A percentile compares a stretch with the other conserved stretches of the same genome.
phyloP scores from a whole-genome alignment of 2,888 invertebrate genomes.

The Cyrtodaria siliqua region DNA sequence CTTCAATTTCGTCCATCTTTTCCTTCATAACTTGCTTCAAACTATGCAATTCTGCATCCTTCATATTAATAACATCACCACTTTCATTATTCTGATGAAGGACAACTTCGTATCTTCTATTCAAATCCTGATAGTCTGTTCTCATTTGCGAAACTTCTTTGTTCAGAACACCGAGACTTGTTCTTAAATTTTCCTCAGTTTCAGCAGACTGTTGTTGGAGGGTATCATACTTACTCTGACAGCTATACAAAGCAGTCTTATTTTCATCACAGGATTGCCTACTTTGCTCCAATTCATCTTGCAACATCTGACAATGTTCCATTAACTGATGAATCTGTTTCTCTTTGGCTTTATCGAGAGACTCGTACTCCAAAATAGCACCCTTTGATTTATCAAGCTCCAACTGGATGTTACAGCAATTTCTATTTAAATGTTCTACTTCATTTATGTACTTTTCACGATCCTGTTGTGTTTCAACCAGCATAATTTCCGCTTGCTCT shows the following conservation, averaged over 20 bases:
- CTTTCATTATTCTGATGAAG: conserved; percentile 40
- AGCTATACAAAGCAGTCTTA: not conserved
- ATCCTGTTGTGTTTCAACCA: conserved; percentile 42
- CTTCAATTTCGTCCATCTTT: conserved; percentile 44
- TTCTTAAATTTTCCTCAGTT: conserved; percentile 17
- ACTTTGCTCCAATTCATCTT: conserved; percentile 15
- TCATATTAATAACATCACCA: conserved; percentile 25
- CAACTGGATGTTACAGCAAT: not conserved
- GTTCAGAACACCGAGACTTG: conserved; percentile 3
- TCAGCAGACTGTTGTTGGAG: conserved; percentile 12
- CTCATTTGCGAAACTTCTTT: conserved; percentile 18
- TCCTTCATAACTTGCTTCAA: conserved; percentile 50
- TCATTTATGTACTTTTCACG: conserved; percentile 34
- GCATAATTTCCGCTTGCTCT: conserved; percentile 17
- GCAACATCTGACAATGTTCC: conserved; percentile 13
- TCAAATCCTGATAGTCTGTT: conserved; percentile 54
- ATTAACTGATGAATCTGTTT: conserved; percentile 10
- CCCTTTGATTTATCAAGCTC: not conserved
- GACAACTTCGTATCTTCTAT: conserved; percentile 65
- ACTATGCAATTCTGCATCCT: conserved; percentile 48
- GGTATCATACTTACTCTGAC: conserved; percentile 1
- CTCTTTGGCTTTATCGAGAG: not conserved
- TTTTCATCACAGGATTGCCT: not conserved
- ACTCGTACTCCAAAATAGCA: not conserved
- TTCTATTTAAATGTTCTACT: conserved; percentile 7